These are phyloP conservation scores for Pterostichus niger DNA, from an alignment of 2,888 invertebrate genomes.

Conservation along the genomic window DNA sequence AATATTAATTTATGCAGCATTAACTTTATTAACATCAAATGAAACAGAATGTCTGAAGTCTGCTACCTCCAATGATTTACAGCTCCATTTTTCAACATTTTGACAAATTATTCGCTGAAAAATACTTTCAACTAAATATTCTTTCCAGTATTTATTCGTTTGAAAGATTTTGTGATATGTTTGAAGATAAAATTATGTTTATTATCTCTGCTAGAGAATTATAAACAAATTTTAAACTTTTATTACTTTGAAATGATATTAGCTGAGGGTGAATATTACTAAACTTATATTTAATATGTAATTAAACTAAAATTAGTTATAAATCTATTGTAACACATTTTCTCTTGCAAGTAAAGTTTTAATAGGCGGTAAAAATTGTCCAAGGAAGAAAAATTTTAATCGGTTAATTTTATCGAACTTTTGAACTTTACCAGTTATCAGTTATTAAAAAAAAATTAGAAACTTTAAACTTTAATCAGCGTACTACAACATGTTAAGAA, in stretches of 20 bases:
- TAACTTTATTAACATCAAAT: slow-evolving; percentile 22
- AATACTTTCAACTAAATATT: not conserved
- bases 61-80: not conserved
- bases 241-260: slow-evolving; percentile 13
- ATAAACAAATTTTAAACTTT: slow-evolving; percentile 1
- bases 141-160: no score
- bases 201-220: not conserved
- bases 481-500: slow-evolving; percentile 6
- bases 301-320: slow-evolving; percentile 39
- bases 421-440: slow-evolving; percentile 32
- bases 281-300: slow-evolving; percentile 15
- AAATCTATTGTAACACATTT: slow-evolving; percentile 1
- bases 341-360: slow-evolving; percentile 1
- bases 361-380: slow-evolving; percentile 14
- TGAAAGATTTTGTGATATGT: no score
- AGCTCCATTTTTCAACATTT: slow-evolving; percentile 1
- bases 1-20: slow-evolving; percentile 13
- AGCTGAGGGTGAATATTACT: not conserved
- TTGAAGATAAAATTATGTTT: no score
- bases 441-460: slow-evolving; percentile 18
- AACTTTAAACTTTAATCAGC: slow-evolving; percentile 14
- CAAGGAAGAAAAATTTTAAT: not conserved
- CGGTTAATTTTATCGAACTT: slow-evolving; percentile 32
- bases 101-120: not conserved
- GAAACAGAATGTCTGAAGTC: slow-evolving; percentile 4